phyloP scores from a whole-genome alignment of 2,113 vertebrate genomes.

The Syngnathoides biaculeatus region DNA sequence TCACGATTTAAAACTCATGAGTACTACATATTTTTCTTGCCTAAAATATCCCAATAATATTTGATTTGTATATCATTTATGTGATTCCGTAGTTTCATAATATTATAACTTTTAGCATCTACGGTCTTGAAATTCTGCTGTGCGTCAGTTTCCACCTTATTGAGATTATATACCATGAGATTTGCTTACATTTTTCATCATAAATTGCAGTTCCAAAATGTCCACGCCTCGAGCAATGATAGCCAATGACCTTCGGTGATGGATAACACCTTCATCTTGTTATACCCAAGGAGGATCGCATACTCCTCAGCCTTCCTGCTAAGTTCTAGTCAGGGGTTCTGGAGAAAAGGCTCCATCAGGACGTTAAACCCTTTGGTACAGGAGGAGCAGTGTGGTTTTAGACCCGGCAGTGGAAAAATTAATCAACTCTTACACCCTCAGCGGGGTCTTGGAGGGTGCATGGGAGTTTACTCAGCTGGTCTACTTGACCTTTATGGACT shows the following conservation, averaged over 20 bases:
- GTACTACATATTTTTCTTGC: background rate
- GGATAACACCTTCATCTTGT: background rate
- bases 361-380: no score
- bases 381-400: no score
- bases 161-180: background rate
- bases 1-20: background rate
- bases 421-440: no score
- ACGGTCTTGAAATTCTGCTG: background rate
- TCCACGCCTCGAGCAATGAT: background rate
- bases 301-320: no score
- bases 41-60: background rate
- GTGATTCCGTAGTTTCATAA: background rate
- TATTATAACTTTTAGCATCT: background rate
- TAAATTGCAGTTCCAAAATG: slow-evolving; percentile 2
- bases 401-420: no score
- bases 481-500: no score
- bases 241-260: background rate
- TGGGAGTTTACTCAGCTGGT: no score
- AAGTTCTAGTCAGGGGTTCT: no score
- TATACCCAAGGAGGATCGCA: background rate
- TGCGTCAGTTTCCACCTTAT: no score
- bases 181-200: slow-evolving; percentile 7
- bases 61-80: background rate
- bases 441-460: no score
- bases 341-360: no score